Base-by-base conservation (phyloP, 2,888 invertebrate genomes). In the Acronicta alni region DNA sequence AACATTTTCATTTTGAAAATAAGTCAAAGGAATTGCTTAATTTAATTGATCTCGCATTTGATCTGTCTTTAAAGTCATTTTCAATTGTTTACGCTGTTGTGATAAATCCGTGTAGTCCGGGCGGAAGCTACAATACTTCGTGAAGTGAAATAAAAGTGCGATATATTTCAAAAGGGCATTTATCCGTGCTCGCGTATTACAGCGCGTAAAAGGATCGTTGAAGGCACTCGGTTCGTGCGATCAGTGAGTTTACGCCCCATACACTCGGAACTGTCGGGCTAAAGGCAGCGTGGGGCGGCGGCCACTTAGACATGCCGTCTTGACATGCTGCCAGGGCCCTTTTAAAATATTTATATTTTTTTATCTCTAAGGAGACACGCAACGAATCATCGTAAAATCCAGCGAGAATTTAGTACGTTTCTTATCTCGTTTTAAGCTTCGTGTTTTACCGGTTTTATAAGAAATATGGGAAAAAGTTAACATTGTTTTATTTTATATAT, bases 141-240 rank as follows among this genome's bases (percentile, higher is more conserved):
- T 57, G 47, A 54, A 63, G 66, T 72, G 77, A 73, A 75, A 81
- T 73, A 75, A 74, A 77, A 77, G 57, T 63, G 57, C 61, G 65
- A 69, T 62, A 64, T 74, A 74, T 75, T 75, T 76, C 72, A 65
- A 70, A 76, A 75, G 57, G 67, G 67, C 74, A 68, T 81, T 81
- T 81, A 77, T 78, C 69, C 72, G 53, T 18, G 63, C 68, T 79
- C 66, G 65, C 65, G 75, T 77, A 79, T 79, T 77, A 77, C 79
- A 75, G 59, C 73, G 72, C 72, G 74, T 82, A 77, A 83, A 84
- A 82, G 79, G 80, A 82, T 78, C 79, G 78, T 84, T 80, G 77
- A 69, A 77, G 77, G 79, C 78, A 75, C 84, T 85, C 75, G 74
- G 67, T 59, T 75, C 72, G 57, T 68, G 72, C 78, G 83, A 83